A percentile compares a stretch with the other conserved stretches of the same genome.
phyloP scores from a whole-genome alignment of 2,113 vertebrate species.

The Neofelis nebulosa region DNA sequence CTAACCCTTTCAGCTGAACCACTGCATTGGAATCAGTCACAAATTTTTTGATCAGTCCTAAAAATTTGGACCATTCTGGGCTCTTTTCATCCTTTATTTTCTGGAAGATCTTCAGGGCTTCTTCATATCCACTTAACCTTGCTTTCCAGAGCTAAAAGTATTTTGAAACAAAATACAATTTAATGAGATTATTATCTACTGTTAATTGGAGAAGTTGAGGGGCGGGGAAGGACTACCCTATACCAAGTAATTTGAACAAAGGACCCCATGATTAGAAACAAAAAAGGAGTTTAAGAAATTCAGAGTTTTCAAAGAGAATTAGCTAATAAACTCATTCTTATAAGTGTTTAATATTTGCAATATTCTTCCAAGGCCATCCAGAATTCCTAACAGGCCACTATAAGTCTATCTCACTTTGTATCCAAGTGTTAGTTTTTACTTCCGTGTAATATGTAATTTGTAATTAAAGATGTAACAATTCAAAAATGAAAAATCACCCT shows the following conservation, averaged over 20 bases:
- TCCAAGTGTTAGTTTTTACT: not conserved
- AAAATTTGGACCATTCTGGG: conserved; percentile 97
- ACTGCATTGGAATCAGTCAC: conserved; percentile 98
- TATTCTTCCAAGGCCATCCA: conserved; percentile 14
- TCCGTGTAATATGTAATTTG: not conserved
- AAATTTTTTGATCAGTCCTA: conserved; percentile 97
- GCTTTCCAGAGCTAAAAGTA: conserved; percentile 96
- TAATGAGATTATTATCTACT: conserved; percentile 41
- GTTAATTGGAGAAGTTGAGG: not conserved
- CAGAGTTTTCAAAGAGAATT: conserved; percentile 22
- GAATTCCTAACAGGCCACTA: not conserved
- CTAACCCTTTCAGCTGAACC: conserved; percentile 97
- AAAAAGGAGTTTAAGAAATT: conserved; percentile 48
- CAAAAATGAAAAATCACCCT: conserved; percentile 25
- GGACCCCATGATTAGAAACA: not conserved
- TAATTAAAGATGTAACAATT: not conserved
- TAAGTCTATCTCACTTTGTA: not conserved
- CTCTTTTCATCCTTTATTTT: conserved; percentile 97
- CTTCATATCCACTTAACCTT: conserved; percentile 96
- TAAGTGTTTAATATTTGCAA: conserved; percentile 10
- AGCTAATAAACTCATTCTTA: not conserved
- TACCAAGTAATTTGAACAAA: conserved; percentile 34
- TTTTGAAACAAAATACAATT: conserved; percentile 59
- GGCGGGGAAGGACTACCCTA: not conserved
- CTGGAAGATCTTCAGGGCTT: conserved; percentile 96